phyloP scores from a whole-genome alignment of 2,888 invertebrate species.

The Cheilosia variabilis region DNA sequence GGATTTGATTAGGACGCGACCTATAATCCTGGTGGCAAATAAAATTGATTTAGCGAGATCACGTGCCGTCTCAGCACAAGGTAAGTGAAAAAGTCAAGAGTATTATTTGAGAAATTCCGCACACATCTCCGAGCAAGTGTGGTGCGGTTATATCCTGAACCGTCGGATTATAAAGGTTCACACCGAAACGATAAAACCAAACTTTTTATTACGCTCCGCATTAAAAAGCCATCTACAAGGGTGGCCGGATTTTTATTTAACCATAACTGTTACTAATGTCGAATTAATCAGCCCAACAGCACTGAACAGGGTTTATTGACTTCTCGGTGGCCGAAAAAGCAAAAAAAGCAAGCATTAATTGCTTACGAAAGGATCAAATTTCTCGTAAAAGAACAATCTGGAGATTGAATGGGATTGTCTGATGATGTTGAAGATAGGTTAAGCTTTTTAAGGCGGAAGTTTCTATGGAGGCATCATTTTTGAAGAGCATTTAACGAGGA shows the following conservation, averaged over 20 bases:
- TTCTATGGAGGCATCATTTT: constrained; percentile 24
- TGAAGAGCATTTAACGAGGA: background rate
- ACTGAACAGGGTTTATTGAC: constrained; percentile 19
- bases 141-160: background rate
- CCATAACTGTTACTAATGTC: constrained; percentile 14
- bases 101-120: background rate
- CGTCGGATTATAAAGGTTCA: too few relatives aligned
- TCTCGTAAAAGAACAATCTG: constrained; percentile 46
- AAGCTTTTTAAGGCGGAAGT: constrained; percentile 11
- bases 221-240: constrained; percentile 16
- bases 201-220: constrained; percentile 21
- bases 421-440: constrained; percentile 2
- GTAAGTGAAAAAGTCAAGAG: constrained; percentile 84
- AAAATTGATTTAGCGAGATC: constrained; percentile 97
- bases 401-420: too few relatives aligned
- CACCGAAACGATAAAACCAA: background rate
- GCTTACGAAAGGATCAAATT: constrained; percentile 32
- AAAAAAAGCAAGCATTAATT: constrained; percentile 21
- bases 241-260: background rate
- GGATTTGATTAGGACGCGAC: constrained; percentile 90
- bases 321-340: background rate
- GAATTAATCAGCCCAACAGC: constrained; percentile 35
- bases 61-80: constrained; percentile 94
- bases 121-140: background rate
- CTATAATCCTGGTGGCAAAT: constrained; percentile 95